Percentiles rank a stretch among this genome's conserved stretches.
Evolutionary conservation across 2,888 invertebrate genomes (phyloP).

Genomic region (Agonopterix heracliana): DNA sequence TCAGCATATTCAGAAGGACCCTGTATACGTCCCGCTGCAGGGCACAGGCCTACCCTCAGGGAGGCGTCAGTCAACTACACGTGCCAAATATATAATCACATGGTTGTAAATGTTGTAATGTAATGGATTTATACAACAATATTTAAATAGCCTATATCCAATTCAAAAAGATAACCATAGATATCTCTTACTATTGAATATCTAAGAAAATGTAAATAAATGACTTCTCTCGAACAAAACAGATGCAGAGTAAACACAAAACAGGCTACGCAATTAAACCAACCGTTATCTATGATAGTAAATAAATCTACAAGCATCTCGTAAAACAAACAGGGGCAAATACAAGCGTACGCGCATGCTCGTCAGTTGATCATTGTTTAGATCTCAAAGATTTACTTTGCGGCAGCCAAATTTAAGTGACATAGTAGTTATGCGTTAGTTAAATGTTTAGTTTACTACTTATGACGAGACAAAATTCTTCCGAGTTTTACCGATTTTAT

Average conservation of each 20-base stretch:
- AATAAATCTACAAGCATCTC: constrained; percentile 46
- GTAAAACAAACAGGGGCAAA: constrained; percentile 48
- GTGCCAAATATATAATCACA: too few species aligned
- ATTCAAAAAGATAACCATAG: too few species aligned
- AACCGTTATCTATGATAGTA: constrained; percentile 55
- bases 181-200: too few species aligned
- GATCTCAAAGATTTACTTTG: constrained; percentile 34
- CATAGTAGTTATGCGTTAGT: constrained; percentile 20
- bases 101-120: too few species aligned
- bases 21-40: too few species aligned
- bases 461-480: constrained; percentile 11
- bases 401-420: constrained; percentile 24
- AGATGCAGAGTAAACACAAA: constrained; percentile 38
- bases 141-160: too few species aligned
- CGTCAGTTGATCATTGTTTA: constrained; percentile 22
- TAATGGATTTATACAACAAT: too few species aligned
- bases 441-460: constrained; percentile 21
- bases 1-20: too few species aligned
- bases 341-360: constrained; percentile 22
- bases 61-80: too few species aligned
- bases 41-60: too few species aligned
- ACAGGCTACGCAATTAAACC: constrained; percentile 54
- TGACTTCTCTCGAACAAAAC: constrained; percentile 14
- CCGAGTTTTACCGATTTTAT: too few species aligned
- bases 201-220: too few species aligned